Base-by-base conservation (phyloP, 2,797 vertebrate genomes). In the Psittacula derbiana region DNA sequence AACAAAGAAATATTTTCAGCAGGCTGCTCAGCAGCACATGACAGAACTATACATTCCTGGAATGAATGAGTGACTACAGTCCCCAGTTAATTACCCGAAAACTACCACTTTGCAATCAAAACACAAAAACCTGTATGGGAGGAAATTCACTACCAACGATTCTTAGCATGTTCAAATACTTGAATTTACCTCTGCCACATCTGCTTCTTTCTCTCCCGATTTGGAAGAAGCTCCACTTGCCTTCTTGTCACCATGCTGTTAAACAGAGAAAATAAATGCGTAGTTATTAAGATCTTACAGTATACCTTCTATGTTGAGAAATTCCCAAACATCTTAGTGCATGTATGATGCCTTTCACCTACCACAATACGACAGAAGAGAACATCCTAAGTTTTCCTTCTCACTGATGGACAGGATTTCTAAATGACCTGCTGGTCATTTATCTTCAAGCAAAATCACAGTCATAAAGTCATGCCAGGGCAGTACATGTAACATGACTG, bases 221-320 rank as follows among this genome's bases (percentile, higher is more conserved):
- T 78, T 94, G 23, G 97, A 97, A 95, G 97, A 49, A 10, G 80
- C 78, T 94, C 49, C 95, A 76, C n/a, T 90, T 74, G 44, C 38
- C 90, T 97, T 97, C 70, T 95, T 96, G 89, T 82, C 92, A 61
- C 46, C 95, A 25, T 97, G 96, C 98, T 98, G 81, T 30, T 27
- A 90, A 94, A 33, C 1, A 91, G 23, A 96, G 30, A 89, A 85
- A 87, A 88, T 0, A 85, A 17, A 61, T 4, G 3, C 4, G 3
- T 31, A 24, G 12, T 53, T 66, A 83, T 36, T 73, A 75, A 87
- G 41, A 80, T 20, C 24, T 55, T 30, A 50, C 72, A 41, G 58
- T 28, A 12, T 2, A 82, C 3, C 3, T 79, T 65, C 27, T 24
- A 11, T 3, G 41, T 3, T 41, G 50, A 72, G 44, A 83, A 85